Evolutionary conservation across 2,797 vertebrate genomes (phyloP).

Genomic region (Cyprinella venusta): DNA sequence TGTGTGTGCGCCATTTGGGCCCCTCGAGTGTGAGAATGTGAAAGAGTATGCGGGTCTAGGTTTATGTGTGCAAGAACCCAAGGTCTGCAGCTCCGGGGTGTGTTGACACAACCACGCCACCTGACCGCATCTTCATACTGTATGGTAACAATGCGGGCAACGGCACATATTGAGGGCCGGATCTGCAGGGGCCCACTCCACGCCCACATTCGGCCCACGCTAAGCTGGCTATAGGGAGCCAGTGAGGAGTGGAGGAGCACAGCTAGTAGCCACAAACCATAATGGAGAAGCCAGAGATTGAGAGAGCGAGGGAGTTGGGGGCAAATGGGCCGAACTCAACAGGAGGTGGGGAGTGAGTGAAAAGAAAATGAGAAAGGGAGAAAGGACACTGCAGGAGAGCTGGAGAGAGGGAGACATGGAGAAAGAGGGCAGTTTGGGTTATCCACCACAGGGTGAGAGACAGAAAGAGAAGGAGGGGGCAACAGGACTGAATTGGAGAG

Average conservation of each 20-base stretch:
- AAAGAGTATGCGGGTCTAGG: slow-evolving; percentile 32
- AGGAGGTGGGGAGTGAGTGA: slow-evolving; percentile 60
- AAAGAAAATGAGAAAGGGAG: slow-evolving; percentile 65
- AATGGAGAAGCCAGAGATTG: slow-evolving; percentile 53
- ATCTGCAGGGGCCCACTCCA: slow-evolving; percentile 42
- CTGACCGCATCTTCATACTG: slow-evolving; percentile 10
- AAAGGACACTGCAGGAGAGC: slow-evolving; percentile 59
- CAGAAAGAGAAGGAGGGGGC: slow-evolving; percentile 41
- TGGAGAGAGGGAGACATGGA: slow-evolving; percentile 66
- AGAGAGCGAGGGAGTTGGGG: slow-evolving; percentile 66
- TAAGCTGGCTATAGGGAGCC: slow-evolving; percentile 46
- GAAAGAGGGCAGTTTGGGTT: slow-evolving; percentile 69
- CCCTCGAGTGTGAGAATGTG: slow-evolving; percentile 42
- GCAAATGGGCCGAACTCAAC: slow-evolving; percentile 48
- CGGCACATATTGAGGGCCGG: slow-evolving; percentile 1
- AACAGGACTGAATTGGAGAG: slow-evolving; percentile 71
- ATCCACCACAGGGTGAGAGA: slow-evolving; percentile 31
- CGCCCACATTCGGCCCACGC: slow-evolving; percentile 34
- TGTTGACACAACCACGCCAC: slow-evolving; percentile 29
- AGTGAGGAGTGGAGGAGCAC: slow-evolving; percentile 57
- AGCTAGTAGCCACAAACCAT: slow-evolving; percentile 62
- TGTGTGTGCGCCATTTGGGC: slow-evolving; percentile 36
- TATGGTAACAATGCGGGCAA: slow-evolving; percentile 12
- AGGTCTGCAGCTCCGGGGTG: slow-evolving; percentile 8
- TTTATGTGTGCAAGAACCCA: slow-evolving; percentile 34